These are phyloP conservation scores for Hydrotaea cyrtoneurina DNA, from an alignment of 2,888 invertebrate species.

Conservation along the genomic window DNA sequence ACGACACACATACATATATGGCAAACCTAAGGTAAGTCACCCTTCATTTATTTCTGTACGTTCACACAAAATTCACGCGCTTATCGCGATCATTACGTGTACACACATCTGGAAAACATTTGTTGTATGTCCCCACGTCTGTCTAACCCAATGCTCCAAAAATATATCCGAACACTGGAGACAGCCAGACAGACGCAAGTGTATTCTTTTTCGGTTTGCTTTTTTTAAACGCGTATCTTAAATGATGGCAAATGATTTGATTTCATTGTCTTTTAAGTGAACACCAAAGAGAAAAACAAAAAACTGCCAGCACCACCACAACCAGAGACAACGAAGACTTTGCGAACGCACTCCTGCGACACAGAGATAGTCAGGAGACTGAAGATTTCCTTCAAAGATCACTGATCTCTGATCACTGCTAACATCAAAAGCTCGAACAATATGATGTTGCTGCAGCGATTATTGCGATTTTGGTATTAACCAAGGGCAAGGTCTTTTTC, in stretches of 20 bases:
- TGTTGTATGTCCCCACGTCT: background rate
- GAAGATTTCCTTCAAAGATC: conserved; percentile 21
- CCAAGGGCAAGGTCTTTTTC: conserved; percentile 77
- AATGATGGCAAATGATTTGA: conserved; percentile 66
- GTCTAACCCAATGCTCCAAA: background rate
- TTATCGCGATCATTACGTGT: conserved; percentile 48
- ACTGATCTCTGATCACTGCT: conserved; percentile 22
- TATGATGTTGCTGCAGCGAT: conserved; percentile 20
- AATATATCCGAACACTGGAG: background rate
- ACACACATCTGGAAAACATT: conserved; percentile 17
- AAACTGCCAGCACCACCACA: conserved; percentile 29
- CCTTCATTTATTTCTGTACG: conserved; percentile 31
- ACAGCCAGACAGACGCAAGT: conserved; percentile 44
- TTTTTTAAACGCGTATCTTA: conserved; percentile 18
- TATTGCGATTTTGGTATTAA: conserved; percentile 37
- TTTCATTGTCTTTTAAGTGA: conserved; percentile 46
- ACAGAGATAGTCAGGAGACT: background rate
- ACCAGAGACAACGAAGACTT: conserved; percentile 16
- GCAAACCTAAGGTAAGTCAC: conserved; percentile 25
- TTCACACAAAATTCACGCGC: conserved; percentile 47
- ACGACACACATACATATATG: background rate
- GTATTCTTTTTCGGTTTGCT: conserved; percentile 37
- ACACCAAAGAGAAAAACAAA: background rate
- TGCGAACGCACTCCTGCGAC: background rate
- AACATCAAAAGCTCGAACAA: conserved; percentile 14